Evolutionary conservation across 2,888 invertebrate genomes (phyloP).

Genomic region (Amiota communis): DNA sequence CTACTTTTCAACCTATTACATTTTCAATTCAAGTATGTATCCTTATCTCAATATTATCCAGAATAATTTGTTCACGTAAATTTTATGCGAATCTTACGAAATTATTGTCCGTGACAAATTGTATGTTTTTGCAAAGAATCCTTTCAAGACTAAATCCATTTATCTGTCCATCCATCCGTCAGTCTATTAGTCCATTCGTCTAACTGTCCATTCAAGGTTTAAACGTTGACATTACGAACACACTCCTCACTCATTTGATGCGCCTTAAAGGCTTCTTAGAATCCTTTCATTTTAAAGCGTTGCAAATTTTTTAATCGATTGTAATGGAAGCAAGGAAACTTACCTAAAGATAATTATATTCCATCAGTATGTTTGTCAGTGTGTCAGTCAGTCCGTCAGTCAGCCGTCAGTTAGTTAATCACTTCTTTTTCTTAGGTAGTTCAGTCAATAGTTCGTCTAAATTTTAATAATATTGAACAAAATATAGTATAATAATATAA

Average conservation of each 20-base stretch:
- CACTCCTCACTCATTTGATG: constrained; percentile 3
- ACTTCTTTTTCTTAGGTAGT: no score
- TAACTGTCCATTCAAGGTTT: background rate
- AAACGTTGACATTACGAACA: constrained; percentile 6
- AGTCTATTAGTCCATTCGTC: background rate
- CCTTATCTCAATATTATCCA: background rate
- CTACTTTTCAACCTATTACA: no score
- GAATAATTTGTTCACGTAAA: constrained; percentile 47
- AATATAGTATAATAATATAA: no score
- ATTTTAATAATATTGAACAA: no score
- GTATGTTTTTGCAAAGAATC: constrained; percentile 54
- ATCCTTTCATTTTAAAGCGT: constrained; percentile 6
- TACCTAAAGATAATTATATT: no score
- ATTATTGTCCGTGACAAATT: constrained; percentile 66
- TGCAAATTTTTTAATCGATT: constrained; percentile 1
- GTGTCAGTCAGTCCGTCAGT: no score
- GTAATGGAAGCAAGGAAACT: background rate
- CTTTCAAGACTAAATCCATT: background rate
- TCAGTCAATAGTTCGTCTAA: no score
- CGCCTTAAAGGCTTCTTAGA: constrained; percentile 3
- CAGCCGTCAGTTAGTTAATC: no score
- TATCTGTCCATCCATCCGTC: background rate
- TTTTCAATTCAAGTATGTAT: no score
- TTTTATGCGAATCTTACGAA: constrained; percentile 52
- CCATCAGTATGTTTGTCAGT: no score